These are phyloP conservation scores for Oryzias javanicus DNA, from an alignment of 2,113 vertebrate species.

Conservation along the genomic window DNA sequence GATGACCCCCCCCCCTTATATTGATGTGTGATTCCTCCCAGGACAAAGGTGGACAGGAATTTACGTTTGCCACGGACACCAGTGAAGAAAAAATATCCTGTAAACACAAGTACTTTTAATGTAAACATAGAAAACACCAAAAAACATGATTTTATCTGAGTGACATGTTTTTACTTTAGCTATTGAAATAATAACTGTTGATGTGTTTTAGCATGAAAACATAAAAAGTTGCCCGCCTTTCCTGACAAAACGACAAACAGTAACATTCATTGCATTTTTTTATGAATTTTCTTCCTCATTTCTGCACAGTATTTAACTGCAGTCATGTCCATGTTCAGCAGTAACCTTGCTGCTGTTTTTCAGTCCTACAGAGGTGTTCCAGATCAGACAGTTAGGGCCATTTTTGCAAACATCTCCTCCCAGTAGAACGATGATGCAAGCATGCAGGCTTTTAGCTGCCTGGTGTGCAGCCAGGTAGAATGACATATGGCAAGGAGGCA, in stretches of 20 bases:
- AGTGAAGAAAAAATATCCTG: too few species aligned
- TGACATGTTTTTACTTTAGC: neutral
- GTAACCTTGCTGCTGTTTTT: constrained; percentile 1
- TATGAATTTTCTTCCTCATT: neutral
- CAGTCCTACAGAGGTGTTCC: constrained; percentile 7
- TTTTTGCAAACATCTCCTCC: constrained; percentile 49
- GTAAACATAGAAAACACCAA: too few species aligned
- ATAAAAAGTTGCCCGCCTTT: too few species aligned
- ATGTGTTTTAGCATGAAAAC: too few species aligned
- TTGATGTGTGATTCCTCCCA: too few species aligned
- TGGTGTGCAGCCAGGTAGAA: constrained; percentile 67
- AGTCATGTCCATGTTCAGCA: constrained; percentile 5
- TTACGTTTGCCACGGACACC: too few species aligned
- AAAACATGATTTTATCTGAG: too few species aligned
- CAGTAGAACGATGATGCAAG: constrained; percentile 48
- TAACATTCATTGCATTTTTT: neutral
- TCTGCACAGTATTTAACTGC: neutral
- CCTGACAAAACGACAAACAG: neutral
- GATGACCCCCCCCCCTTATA: too few species aligned
- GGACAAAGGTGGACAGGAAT: too few species aligned
- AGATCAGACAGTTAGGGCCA: constrained; percentile 27
- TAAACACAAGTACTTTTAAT: too few species aligned
- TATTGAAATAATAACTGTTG: too few species aligned
- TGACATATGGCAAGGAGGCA: constrained; percentile 55
- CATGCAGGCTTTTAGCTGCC: constrained; percentile 55